phyloP scores from a whole-genome alignment of 2,113 vertebrate genomes.

The Brachirus orientalis region DNA sequence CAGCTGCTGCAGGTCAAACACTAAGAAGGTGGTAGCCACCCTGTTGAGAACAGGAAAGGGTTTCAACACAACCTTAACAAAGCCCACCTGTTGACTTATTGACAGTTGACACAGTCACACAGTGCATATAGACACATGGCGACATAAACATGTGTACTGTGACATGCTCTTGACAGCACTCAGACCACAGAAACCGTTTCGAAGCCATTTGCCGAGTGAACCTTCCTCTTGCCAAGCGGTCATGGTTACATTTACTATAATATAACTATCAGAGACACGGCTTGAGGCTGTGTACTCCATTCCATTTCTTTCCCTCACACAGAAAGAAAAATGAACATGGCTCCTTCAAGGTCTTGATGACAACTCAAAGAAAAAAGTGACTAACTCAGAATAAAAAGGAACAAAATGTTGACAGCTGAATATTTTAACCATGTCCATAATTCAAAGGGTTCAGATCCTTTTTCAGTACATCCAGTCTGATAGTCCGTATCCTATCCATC shows the following conservation, averaged over 20 bases:
- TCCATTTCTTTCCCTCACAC: not conserved
- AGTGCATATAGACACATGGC: too few relatives aligned
- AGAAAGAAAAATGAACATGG: conserved; percentile 3
- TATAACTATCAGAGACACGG: not conserved
- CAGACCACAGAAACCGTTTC: too few relatives aligned
- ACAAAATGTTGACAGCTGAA: too few relatives aligned
- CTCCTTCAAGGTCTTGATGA: conserved; percentile 12
- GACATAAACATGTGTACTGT: not conserved
- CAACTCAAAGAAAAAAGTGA: conserved; percentile 25
- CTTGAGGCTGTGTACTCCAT: not conserved
- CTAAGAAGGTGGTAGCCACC: not conserved
- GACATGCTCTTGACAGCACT: too few relatives aligned
- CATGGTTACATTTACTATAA: not conserved
- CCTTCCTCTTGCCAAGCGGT: not conserved
- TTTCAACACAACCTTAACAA: conserved; percentile 36
- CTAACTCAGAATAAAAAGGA: too few relatives aligned
- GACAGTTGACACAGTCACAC: conserved; percentile 15
- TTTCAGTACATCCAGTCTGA: too few relatives aligned
- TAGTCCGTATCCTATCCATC: too few relatives aligned
- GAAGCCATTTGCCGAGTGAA: not conserved
- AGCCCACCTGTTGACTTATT: not conserved
- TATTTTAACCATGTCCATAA: not conserved
- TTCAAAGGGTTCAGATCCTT: conserved; percentile 5
- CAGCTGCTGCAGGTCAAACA: too few relatives aligned
- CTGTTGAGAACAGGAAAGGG: too few relatives aligned